phyloP scores from a whole-genome alignment of 2,797 vertebrate species.

The Bufotes viridis region DNA sequence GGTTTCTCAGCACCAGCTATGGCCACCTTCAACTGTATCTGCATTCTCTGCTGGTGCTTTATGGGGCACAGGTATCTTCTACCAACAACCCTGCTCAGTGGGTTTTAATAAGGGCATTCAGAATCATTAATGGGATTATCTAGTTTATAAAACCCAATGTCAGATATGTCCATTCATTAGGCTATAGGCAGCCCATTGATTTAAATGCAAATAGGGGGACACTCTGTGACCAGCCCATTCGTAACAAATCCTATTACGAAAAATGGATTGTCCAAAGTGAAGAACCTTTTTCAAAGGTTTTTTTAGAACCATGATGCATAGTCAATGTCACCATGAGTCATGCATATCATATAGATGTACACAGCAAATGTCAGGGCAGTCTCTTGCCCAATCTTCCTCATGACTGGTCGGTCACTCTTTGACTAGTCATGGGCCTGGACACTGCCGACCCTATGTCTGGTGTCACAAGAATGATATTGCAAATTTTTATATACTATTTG shows the following conservation, averaged over 20 bases:
- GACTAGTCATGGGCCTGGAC: background rate
- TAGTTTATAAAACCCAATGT: too few species aligned
- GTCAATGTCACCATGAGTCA: background rate
- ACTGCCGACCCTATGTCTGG: background rate
- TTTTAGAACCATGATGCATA: background rate
- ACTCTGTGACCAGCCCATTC: background rate
- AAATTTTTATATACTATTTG: background rate
- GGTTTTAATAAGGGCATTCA: too few species aligned
- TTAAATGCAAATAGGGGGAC: background rate
- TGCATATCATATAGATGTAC: background rate
- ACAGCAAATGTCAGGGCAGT: background rate
- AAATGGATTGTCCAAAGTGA: background rate
- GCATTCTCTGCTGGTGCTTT: too few species aligned
- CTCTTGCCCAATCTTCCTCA: background rate
- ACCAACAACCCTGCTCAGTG: too few species aligned
- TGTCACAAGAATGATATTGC: background rate
- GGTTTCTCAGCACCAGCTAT: too few species aligned
- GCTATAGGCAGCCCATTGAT: background rate
- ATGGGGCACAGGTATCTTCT: too few species aligned
- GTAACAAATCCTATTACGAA: background rate
- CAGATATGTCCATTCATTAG: too few species aligned
- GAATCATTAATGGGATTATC: too few species aligned
- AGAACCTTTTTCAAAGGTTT: background rate
- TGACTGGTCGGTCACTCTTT: background rate
- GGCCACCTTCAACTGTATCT: too few species aligned